Base-by-base conservation (phyloP, 35 echinoderm and acorn worm genomes). In the Apostichopus parvimensis region DNA sequence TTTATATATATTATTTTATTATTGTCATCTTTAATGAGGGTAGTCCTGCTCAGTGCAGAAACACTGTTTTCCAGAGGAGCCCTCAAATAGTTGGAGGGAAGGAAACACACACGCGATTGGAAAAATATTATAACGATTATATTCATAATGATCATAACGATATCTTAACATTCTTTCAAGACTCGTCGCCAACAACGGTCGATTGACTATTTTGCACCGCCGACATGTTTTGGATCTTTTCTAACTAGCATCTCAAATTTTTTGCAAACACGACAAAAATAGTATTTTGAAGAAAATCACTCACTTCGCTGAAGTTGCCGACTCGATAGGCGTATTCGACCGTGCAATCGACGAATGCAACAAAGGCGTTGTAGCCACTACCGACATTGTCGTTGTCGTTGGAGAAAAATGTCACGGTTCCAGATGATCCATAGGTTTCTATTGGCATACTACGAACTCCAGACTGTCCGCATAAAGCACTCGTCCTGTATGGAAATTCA, bases 221-320 rank as follows among this genome's bases (percentile, higher is more conserved):
- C 34, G 34, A 45, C 34, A 45, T 45, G 2, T 45, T 45, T 45
- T 45, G 34, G 34, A 45, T 68, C 64, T 68, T 20, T 45, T 18
- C 17, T 18, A 18, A 7, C n/a, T 22, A 75, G 12, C 17, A 73
- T 73, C 17, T 28, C 71, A 75, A 22, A 75, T 75, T 75, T 75
- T 0, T 18, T 68, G 6, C 11, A 75, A 18, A 75, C 4, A 45
- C 3, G 71, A 7, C n/a, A n/a, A 13, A n/a, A 18, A 75, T 18
- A 75, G 6, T 15, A 6, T 6, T 6, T 7, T 18, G n/a, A 75
- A 75, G 71, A 73, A 17, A 2, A 54, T 6, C 25, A 72, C 86
- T 75, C 64, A 88, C 86, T 34, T 88, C 86, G 34, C 86, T 64
- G 64, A 72, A 88, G 14, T 88, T 64, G 6, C 86, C 86, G 64